Evolutionary conservation across 2,113 vertebrate species (phyloP).

Genomic region (Procapra przewalskii): DNA sequence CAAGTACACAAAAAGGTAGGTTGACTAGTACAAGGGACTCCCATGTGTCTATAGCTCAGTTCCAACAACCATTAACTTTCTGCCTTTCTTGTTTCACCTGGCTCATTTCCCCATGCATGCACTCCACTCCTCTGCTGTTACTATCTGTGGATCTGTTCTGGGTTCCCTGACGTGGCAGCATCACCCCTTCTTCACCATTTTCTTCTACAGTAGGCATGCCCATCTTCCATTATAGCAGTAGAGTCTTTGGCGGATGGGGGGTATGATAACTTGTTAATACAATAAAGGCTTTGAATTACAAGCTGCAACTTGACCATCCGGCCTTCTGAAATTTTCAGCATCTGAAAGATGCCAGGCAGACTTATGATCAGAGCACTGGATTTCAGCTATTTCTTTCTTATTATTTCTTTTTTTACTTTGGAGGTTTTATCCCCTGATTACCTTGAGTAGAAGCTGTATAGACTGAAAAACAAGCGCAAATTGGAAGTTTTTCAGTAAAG

Average conservation of each 20-base stretch:
- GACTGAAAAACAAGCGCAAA: not conserved
- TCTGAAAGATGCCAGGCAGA: not conserved
- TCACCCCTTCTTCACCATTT: not conserved
- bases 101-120: not conserved
- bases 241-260: not conserved
- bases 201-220: not conserved
- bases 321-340: constrained; percentile 2
- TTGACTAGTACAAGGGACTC: not conserved
- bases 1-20: not conserved
- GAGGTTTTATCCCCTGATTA: not conserved
- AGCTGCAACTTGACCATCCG: not conserved
- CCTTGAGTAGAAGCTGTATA: not conserved
- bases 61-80: not conserved
- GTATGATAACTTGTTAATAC: not conserved
- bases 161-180: not conserved
- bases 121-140: not conserved
- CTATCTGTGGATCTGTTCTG: not conserved
- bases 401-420: not conserved
- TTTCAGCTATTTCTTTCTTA: not conserved
- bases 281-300: not conserved
- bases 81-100: not conserved
- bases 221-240: not conserved
- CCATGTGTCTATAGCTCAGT: not conserved
- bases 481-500: not conserved
- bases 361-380: not conserved